Evolutionary conservation across 1,140 invertebrate genomes (phyloP).

Genomic region (Cherax destructor): DNA sequence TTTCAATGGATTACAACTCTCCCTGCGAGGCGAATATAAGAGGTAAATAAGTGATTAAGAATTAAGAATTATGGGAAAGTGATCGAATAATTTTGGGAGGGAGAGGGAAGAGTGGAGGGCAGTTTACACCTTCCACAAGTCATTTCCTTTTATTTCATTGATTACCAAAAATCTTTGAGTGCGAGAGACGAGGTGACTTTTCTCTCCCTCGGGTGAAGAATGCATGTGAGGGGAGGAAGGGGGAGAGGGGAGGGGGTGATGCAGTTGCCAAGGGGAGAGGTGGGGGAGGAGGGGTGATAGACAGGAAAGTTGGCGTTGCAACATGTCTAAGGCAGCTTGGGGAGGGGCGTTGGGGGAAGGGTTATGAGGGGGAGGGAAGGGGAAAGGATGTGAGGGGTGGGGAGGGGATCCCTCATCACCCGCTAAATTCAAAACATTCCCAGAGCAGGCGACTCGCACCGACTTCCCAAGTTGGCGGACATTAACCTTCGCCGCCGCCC

Average conservation of each 20-base stretch:
- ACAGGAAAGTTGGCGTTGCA: constrained; percentile 14
- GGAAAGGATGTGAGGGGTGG: too few relatives aligned
- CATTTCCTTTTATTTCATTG: constrained; percentile 17
- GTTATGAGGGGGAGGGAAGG: not conserved
- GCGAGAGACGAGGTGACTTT: not conserved
- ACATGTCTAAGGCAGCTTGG: constrained; percentile 4
- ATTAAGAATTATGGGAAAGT: too few relatives aligned
- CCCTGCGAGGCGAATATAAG: not conserved
- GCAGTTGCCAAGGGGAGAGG: not conserved
- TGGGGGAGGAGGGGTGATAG: not conserved
- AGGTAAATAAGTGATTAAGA: too few relatives aligned
- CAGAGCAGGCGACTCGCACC: constrained; percentile 7
- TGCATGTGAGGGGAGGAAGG: not conserved
- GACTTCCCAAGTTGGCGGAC: not conserved
- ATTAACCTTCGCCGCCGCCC: not conserved
- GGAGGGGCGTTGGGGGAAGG: not conserved
- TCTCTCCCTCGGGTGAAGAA: not conserved
- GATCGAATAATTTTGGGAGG: too few relatives aligned
- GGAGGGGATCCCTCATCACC: not conserved
- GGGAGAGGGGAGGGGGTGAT: not conserved
- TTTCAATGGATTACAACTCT: too few relatives aligned
- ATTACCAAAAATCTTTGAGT: not conserved
- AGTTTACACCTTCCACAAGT: not conserved
- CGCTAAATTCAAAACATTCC: constrained; percentile 45
- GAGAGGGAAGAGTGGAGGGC: not conserved